Base-by-base conservation (phyloP, 2,797 vertebrate genomes). In the Prionace glauca region DNA sequence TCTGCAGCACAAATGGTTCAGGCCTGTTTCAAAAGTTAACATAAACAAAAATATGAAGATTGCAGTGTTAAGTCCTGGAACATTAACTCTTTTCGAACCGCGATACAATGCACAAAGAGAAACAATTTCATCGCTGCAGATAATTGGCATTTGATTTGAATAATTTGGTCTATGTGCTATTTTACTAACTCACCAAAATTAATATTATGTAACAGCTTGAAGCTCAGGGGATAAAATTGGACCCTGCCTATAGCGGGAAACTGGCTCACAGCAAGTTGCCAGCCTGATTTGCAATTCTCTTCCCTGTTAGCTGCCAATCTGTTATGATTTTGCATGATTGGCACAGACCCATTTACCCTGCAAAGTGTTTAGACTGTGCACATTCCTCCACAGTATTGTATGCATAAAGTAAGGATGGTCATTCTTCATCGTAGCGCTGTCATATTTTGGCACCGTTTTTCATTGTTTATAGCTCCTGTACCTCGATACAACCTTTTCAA, bases 21-120 rank as follows among this genome's bases (percentile, higher is more conserved):
- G 56, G 93, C 93, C 93, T 95, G 71, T 95, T 77, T 56, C 93
- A 77, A 45, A 95, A 95, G 71, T 95, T 77, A 95, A 95, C 77
- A 72, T 95, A 95, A 95, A 95, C 93, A 95, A 32, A 32, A n/a
- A 94, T 9, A 24, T 45, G n/a, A 71, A 94, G 92, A 94, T 72
- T 94, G 41, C 71, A 94, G 71, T 22, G 10, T 45, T 56, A 74
- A 56, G 69, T 72, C 71, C 50, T 3, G 29, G 71, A 77, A 56
- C 50, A 67, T 94, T 95, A 95, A 77, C 93, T 60, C 71, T 77
- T 45, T 18, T 56, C 26, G 14, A 56, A 32, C 93, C 93, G 22
- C n/a, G 50, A 72, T 32, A 1, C 3, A 16, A 32, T 11, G 24
- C 14, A 29, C 16, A 32, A 69, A 79, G 50, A 92, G 2, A 92